Conservation (phyloP, 2,888 invertebrate species). For the Seira ritae region DNA sequence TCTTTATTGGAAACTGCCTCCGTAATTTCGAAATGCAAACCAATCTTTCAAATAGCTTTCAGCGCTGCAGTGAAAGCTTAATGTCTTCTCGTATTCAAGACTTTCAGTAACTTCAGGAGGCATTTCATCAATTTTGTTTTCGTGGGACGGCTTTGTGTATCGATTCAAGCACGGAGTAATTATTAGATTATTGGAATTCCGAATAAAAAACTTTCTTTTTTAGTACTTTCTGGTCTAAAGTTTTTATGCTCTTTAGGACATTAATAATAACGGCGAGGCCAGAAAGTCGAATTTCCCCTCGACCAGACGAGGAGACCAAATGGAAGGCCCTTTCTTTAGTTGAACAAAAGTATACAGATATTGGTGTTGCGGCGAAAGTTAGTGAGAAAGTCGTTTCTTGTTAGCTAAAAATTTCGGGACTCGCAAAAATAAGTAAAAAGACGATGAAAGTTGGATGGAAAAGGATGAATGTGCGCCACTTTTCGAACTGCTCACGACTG, state of each 20-base stretch:
- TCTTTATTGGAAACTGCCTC: too few species aligned
- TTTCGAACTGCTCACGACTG: too few species aligned
- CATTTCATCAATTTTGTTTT: conserved; percentile 6
- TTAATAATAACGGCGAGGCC: conserved; percentile 10
- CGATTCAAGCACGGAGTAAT: conserved; percentile 15
- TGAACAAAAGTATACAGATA: conserved; percentile 33
- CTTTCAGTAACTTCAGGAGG: too few species aligned
- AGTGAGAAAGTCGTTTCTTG: conserved; percentile 4
- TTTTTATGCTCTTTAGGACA: conserved; percentile 18
- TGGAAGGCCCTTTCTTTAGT: conserved; percentile 10
- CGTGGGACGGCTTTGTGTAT: background rate
- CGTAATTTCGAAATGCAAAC: too few species aligned
- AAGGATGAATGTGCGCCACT: background rate
- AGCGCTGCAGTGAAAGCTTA: too few species aligned
- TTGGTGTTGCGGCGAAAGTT: background rate
- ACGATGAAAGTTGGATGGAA: background rate
- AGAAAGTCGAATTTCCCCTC: background rate
- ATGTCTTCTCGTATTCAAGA: too few species aligned
- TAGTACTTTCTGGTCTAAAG: conserved; percentile 6
- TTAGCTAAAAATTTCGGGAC: background rate
- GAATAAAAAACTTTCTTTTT: conserved; percentile 34
- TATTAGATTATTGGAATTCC: conserved; percentile 65
- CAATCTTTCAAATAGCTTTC: too few species aligned
- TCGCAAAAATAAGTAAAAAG: conserved; percentile 13
- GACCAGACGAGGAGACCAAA: background rate